Conservation (phyloP, 2,113 vertebrate genomes). For the Poecile atricapillus region DNA sequence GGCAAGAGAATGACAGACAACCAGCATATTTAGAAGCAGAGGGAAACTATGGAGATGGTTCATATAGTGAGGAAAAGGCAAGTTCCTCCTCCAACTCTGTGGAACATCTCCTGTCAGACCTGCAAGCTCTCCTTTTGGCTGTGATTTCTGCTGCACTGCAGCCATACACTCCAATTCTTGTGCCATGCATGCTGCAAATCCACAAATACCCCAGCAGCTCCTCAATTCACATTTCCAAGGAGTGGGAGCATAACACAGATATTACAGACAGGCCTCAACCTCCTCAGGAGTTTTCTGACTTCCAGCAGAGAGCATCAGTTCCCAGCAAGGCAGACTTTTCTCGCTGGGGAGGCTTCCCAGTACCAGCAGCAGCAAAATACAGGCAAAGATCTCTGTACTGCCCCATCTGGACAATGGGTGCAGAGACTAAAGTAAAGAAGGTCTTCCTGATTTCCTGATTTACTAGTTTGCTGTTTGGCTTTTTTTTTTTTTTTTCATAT, state of each 20-base stretch:
- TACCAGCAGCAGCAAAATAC: not conserved
- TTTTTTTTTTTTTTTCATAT: no score
- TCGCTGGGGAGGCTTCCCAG: not conserved
- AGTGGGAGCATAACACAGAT: not conserved
- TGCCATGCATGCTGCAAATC: not conserved
- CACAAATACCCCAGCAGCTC: not conserved
- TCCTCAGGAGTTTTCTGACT: not conserved
- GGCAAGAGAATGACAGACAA: not conserved
- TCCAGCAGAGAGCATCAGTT: not conserved
- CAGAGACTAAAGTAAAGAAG: not conserved
- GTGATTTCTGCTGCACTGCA: not conserved
- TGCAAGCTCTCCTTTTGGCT: not conserved
- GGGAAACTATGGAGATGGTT: not conserved
- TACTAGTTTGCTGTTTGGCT: not conserved
- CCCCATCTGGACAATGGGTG: not conserved
- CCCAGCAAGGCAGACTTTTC: not conserved
- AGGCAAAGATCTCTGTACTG: not conserved
- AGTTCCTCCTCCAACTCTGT: not conserved
- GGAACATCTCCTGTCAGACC: not conserved
- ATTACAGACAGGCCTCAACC: not conserved
- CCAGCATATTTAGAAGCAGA: not conserved
- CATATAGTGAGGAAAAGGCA: not conserved
- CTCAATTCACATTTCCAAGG: not conserved
- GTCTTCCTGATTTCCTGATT: not conserved
- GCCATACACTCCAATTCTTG: not conserved